Evolutionary conservation across 2,113 vertebrate species (phyloP), one percentile per base, ranked within the genome.

Genomic region (Centropristis striata): DNA sequence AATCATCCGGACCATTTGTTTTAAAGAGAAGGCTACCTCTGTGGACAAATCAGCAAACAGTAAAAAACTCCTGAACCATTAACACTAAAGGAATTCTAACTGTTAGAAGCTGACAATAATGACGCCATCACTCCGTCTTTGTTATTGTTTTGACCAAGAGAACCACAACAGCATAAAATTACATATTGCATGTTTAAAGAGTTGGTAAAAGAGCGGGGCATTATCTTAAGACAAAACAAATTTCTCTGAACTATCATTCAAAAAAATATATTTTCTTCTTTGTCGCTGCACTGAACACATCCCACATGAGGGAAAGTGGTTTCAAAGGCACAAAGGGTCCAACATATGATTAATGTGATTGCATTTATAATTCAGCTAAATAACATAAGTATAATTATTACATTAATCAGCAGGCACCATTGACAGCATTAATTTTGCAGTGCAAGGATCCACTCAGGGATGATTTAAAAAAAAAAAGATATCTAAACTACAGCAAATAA

Each of bases 281-380:
- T 82, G 57, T 85, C 78, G 68, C 25, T 71, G 47, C 21, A 14
- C 27, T 42, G 57, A 65, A 47, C 37, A 15, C 28, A 75, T 60
- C 57, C 47, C 70, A 80, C 73, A 32, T 85, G 57, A 78, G 57
- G 81, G 57, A 74, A 71, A 75, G 32, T 50, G 51, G 54, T 67
- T 75, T 72, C 53, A 75, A 85, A 50, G 63, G 76, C 75, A 75
- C 41, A 76, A 85, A 78, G 59, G 64, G 36, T 79, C 81, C 83
- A 58, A 79, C 85, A 36, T 71, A 64, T 90, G 90, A 92, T 92
- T 90, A 90, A 92, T 93, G 89, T 64, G 69, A 68, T 75, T 79
- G 82, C 82, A 93, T 93, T 89, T 82, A 88, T 89, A 92, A 93
- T 92, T 92, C 85, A 67, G 75, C 80, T 84, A 88, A 92, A 92